Evolutionary conservation across 2,888 invertebrate species (phyloP), one percentile per base, ranked within the genome.

Genomic region (Podotricha telesiphe): DNA sequence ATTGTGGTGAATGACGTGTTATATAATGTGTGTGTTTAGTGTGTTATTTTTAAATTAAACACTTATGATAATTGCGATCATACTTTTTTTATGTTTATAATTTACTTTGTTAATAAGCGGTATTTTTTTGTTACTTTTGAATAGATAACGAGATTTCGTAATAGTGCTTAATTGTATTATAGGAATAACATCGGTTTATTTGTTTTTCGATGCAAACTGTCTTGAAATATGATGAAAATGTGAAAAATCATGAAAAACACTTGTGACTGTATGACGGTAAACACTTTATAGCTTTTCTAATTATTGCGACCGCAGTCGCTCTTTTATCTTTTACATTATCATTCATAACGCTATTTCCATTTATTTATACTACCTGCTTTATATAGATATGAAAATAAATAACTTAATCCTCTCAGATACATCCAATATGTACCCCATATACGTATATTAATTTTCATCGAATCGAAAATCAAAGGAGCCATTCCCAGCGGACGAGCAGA

Each of bases 401-500:
- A 42, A 42, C 56, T 55, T 66, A 22, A 67, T 47, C 45, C 40
- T 53, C 62, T 37, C 56, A 45, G 48, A 66, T 72, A 68, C 78
- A 86, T 86, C 80, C 82, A 83, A 82, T 83, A 87, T 86, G 86
- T 85, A 86, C 86, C 85, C 85, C 74, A 65, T 68, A 69, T 62
- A 75, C 75, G 76, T 81, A 81, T 89, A 89, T 90, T 91, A 89
- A 91, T 91, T 87, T 89, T 78, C 86, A 86, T 88, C 87, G 86
- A 86, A 89, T 87, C 85, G 81, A 76, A 84, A 90, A 89, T 91
- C 92, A 92, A 92, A 93, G 91, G 87, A 82, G 75, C 77, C 69
- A 65, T 79, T 90, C 91, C 89, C 88, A 65, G 65, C 77, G 87
- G 91, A 83, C 81, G 61, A 74, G 75, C 80, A 78, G 77, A 79